phyloP scores from a whole-genome alignment of 30 jellyfish, hydroid and myxozoan species.

The Sanderia malayensis region DNA sequence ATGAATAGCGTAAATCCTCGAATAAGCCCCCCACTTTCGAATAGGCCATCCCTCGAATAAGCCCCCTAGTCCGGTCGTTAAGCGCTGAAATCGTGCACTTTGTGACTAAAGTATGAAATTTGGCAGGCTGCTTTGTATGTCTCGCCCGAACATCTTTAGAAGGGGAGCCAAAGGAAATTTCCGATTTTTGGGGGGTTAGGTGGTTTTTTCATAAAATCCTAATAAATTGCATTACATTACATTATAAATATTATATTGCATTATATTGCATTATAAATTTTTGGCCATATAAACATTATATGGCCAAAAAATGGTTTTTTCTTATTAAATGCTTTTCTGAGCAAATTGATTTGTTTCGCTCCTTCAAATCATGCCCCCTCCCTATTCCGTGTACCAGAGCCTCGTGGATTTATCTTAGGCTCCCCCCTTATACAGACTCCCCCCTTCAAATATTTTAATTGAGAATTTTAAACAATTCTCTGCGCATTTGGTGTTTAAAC shows the following conservation, averaged over 20 bases:
- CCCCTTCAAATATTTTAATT: not conserved
- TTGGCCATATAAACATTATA: not conserved
- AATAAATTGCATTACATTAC: not conserved
- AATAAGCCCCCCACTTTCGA: no score
- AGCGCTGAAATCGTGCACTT: not conserved
- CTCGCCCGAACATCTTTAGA: not conserved
- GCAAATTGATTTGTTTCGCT: not conserved
- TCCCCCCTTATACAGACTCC: not conserved
- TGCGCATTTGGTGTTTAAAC: slow-evolving; percentile 15
- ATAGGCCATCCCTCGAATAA: no score
- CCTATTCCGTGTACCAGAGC: not conserved
- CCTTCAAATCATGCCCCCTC: not conserved
- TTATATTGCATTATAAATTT: no score
- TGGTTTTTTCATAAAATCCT: not conserved
- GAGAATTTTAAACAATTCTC: slow-evolving; percentile 1
- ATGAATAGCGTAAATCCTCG: no score
- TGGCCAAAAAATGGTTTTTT: not conserved
- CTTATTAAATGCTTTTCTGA: not conserved
- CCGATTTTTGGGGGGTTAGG: not conserved
- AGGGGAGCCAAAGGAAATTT: not conserved
- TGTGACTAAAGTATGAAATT: not conserved
- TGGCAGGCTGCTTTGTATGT: not conserved
- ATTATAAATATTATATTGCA: no score
- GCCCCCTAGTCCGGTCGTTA: not conserved
- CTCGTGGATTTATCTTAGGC: not conserved